These are phyloP conservation scores for Puntigrus tetrazona DNA, from an alignment of 2,113 vertebrate genomes.

Conservation along the genomic window DNA sequence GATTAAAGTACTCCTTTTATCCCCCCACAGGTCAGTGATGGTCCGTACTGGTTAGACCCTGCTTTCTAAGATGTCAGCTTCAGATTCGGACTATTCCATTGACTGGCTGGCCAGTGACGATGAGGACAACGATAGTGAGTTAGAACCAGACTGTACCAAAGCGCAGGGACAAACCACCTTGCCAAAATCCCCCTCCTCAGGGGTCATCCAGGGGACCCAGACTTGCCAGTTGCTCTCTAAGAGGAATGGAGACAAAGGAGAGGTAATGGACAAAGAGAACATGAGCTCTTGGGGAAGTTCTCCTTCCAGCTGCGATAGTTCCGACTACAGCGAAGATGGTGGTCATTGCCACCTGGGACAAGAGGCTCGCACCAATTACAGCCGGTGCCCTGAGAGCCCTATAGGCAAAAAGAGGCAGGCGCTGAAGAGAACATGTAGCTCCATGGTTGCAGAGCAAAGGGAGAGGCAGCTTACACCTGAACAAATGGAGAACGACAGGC, in stretches of 20 bases:
- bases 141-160: constrained; percentile 59
- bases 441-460: constrained; percentile 51
- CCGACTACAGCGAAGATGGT: constrained; percentile 45
- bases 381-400: constrained; percentile 50
- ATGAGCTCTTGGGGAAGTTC: constrained; percentile 57
- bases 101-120: constrained; percentile 79
- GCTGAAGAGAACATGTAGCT: constrained; percentile 69
- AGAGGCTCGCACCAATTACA: constrained; percentile 34
- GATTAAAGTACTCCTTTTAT: constrained; percentile 6
- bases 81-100: constrained; percentile 80
- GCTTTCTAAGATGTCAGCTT: constrained; percentile 78
- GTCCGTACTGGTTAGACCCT: constrained; percentile 69
- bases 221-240: constrained; percentile 55
- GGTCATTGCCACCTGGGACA: constrained; percentile 61
- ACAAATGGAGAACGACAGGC: constrained; percentile 61
- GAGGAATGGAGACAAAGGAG: constrained; percentile 47
- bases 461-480: constrained; percentile 62
- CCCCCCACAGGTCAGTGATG: constrained; percentile 75
- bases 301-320: constrained; percentile 56
- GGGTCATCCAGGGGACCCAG: constrained; percentile 41
- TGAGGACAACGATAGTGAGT: constrained; percentile 70
- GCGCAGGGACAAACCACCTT: constrained; percentile 47
- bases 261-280: constrained; percentile 55
- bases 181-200: constrained; percentile 33
- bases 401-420: constrained; percentile 58